phyloP scores from a whole-genome alignment of 2,888 invertebrate species.

The Boloria euphrosyne region DNA sequence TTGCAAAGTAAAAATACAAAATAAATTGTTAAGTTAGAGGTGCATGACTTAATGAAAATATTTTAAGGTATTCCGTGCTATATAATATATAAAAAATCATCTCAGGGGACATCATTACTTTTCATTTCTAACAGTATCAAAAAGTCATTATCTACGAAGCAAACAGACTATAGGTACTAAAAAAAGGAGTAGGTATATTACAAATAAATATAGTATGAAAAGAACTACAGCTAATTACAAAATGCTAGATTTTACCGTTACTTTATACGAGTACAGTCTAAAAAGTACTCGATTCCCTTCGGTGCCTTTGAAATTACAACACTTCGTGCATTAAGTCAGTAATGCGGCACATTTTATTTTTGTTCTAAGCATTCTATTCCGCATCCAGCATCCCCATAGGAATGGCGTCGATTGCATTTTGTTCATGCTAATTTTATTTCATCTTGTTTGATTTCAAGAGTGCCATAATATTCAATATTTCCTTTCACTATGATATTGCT shows the following conservation, averaged over 20 bases:
- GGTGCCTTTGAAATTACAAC: constrained; percentile 32
- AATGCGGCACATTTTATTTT: constrained; percentile 36
- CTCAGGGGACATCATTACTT: no score
- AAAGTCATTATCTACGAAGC: no score
- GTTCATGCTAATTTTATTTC: constrained; percentile 57
- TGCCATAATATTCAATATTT: constrained; percentile 42
- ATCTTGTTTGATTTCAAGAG: constrained; percentile 46
- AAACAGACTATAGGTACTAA: no score
- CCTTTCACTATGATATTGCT: background rate
- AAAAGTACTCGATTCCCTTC: constrained; percentile 24
- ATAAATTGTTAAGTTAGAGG: no score
- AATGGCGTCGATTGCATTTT: constrained; percentile 52
- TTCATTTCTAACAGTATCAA: no score
- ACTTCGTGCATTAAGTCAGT: constrained; percentile 26
- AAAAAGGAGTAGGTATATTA: no score
- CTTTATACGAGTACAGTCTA: constrained; percentile 1
- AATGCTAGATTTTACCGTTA: background rate
- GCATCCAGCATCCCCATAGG: constrained; percentile 47
- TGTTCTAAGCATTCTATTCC: constrained; percentile 43
- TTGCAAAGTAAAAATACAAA: no score
- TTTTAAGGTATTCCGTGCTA: no score
- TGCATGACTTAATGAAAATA: no score
- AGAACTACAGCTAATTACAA: background rate
- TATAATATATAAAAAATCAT: no score
- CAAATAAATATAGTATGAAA: no score